phyloP scores from a whole-genome alignment of 2,888 invertebrate genomes.

The Metopia argyrocephala region DNA sequence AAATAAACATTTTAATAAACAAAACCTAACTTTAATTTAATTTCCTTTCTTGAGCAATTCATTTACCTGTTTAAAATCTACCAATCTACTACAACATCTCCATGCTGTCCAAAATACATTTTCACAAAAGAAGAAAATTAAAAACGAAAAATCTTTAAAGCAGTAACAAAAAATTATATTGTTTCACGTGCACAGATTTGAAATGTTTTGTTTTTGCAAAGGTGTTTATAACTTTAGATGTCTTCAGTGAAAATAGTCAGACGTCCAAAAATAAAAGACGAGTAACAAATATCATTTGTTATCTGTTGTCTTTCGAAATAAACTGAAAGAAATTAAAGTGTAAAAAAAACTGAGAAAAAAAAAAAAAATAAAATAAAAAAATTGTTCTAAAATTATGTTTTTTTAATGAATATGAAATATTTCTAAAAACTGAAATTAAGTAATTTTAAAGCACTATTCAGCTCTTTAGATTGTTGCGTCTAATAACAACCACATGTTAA shows the following conservation, averaged over 20 bases:
- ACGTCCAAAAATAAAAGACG: neutral
- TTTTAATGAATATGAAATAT: no score
- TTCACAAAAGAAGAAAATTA: no score
- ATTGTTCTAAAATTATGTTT: no score
- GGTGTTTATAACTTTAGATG: conserved; percentile 45
- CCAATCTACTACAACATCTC: no score
- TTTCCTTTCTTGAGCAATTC: no score
- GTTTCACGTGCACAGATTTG: conserved; percentile 41
- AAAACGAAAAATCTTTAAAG: no score
- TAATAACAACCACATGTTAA: no score
- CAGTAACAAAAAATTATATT: conserved; percentile 30
- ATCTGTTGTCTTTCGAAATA: neutral
- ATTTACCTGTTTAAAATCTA: no score
- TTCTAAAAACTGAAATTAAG: no score
- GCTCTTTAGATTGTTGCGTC: no score
- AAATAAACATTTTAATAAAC: no score
- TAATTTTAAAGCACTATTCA: no score
- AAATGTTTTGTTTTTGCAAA: conserved; percentile 25
- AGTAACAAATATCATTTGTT: neutral
- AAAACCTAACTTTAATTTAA: conserved; percentile 15
- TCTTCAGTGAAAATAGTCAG: conserved; percentile 19
- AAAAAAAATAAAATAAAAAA: neutral
- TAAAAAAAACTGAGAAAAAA: conserved; percentile 14
- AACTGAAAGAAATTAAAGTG: neutral
- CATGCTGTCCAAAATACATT: neutral